Percentiles rank a stretch among this genome's conserved stretches.
Conservation (phyloP, 2,888 invertebrate species). For the Crepidodera aurea region DNA sequence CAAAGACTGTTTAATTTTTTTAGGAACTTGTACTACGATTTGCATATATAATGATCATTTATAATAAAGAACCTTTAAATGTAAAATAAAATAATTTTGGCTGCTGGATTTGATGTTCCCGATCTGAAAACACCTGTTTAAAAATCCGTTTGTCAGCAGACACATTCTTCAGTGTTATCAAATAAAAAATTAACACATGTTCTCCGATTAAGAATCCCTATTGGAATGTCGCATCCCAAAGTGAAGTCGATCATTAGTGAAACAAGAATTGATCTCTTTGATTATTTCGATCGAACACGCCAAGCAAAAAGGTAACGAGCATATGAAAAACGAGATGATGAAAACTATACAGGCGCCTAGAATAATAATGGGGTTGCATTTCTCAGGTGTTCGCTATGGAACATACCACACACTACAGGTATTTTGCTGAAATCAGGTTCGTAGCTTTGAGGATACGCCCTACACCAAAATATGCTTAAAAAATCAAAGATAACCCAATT, state of each 20-base stretch:
- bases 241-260: conserved; percentile 22
- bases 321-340: conserved; percentile 32
- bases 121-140: no score
- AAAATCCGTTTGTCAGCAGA: no score
- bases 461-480: no score
- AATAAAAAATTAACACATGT: conserved; percentile 25
- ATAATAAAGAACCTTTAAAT: no score
- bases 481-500: no score
- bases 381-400: conserved; percentile 47
- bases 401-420: conserved; percentile 42
- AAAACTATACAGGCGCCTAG: conserved; percentile 40
- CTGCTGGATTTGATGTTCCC: no score
- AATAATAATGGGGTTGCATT: conserved; percentile 47
- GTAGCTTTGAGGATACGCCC: not conserved
- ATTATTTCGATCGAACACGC: conserved; percentile 39
- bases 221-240: conserved; percentile 23
- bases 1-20: no score
- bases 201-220: conserved; percentile 10
- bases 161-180: conserved; percentile 6
- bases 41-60: no score
- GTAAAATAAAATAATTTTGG: no score
- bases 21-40: no score
- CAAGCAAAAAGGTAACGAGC: conserved; percentile 41
- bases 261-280: conserved; percentile 39
- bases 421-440: not conserved